These are phyloP conservation scores for Cydia fagiglandana DNA, from an alignment of 1,140 invertebrate genomes.

Conservation along the genomic window DNA sequence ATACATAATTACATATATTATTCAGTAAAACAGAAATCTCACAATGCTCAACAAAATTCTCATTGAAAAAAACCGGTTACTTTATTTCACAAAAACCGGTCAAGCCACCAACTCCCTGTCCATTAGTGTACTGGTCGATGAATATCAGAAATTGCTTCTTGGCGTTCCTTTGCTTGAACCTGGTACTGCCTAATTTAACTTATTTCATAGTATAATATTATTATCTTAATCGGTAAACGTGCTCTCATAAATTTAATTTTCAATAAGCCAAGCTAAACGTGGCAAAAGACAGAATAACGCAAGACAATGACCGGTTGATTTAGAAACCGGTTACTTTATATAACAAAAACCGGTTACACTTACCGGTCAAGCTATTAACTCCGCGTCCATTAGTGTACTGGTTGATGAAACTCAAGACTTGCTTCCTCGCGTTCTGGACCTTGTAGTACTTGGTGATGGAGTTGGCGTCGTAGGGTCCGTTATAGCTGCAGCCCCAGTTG, in stretches of 20 bases:
- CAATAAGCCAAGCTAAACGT: too few species aligned
- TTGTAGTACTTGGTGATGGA: conserved; percentile 21
- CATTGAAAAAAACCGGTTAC: neutral
- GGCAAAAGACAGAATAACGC: too few species aligned
- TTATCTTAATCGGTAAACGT: too few species aligned
- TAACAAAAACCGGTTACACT: neutral
- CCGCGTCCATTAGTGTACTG: conserved; percentile 29
- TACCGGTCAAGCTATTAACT: neutral
- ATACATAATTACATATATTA: too few species aligned
- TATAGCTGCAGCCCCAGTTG: conserved; percentile 26
- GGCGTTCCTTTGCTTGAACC: neutral
- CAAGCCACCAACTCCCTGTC: neutral
- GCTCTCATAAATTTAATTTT: too few species aligned
- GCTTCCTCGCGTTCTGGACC: neutral
- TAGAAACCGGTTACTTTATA: too few species aligned
- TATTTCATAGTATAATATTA: too few species aligned
- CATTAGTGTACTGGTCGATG: conserved; percentile 17
- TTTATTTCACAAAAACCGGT: too few species aligned
- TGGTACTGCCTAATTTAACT: conserved; percentile 6
- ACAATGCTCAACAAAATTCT: too few species aligned
- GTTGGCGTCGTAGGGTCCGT: neutral
- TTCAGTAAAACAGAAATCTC: too few species aligned
- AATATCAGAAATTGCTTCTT: neutral
- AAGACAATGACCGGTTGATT: too few species aligned
- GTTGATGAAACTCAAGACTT: neutral